Conservation (phyloP, 2,113 vertebrate genomes). For the Bucco capensis region DNA sequence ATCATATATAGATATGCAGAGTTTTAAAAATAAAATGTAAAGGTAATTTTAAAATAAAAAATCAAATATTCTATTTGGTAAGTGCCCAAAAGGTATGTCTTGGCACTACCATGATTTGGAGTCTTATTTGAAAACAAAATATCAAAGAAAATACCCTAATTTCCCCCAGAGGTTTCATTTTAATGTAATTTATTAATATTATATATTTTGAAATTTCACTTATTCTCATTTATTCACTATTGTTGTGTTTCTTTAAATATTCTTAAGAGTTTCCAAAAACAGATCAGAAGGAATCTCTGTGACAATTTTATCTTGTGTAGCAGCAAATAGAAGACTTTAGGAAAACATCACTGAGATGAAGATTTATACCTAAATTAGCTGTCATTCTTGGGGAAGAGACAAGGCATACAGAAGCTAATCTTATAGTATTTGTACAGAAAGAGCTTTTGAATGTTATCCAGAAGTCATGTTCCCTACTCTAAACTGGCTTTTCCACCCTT, state of each 20-base stretch:
- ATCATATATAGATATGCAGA: background rate
- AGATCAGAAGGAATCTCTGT: background rate
- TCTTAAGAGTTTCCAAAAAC: background rate
- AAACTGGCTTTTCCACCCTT: background rate
- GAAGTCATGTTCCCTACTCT: background rate
- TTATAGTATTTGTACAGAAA: background rate
- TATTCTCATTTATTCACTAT: background rate
- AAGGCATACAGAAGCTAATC: background rate
- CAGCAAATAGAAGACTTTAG: background rate
- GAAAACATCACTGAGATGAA: background rate
- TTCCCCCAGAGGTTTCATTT: background rate
- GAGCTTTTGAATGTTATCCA: background rate
- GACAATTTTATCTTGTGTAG: background rate
- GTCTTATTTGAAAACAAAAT: background rate
- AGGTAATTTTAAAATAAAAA: background rate
- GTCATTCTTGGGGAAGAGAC: background rate
- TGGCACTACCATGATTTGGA: background rate
- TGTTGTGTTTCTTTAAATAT: background rate
- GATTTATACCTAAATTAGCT: background rate
- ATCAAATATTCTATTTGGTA: background rate
- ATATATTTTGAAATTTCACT: background rate
- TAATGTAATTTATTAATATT: background rate
- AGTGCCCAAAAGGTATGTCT: background rate
- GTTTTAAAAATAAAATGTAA: background rate
- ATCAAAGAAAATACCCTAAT: background rate